Conservation (phyloP, 2,888 invertebrate genomes). For the Antheraea yamamai region DNA sequence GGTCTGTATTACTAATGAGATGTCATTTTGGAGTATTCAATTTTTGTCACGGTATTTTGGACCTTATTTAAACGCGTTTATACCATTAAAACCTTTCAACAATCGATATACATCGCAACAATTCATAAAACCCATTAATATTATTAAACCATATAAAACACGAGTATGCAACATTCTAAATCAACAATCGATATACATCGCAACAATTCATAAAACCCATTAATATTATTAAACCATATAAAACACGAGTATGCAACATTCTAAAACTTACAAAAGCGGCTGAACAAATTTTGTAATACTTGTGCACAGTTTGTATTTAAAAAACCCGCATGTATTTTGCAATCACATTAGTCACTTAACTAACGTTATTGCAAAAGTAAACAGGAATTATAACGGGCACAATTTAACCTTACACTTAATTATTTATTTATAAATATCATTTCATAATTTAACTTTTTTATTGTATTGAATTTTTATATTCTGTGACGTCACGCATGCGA, state of each 20-base stretch:
- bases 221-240: not conserved
- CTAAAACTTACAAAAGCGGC: not conserved
- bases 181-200: no score
- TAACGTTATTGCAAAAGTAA: slow-evolving; percentile 2
- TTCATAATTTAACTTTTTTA: not conserved
- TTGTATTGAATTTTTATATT: not conserved
- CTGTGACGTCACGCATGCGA: not conserved
- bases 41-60: not conserved
- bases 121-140: not conserved
- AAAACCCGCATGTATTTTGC: slow-evolving; percentile 2
- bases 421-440: not conserved
- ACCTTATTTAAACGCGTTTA: not conserved
- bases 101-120: no score
- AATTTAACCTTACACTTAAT: not conserved
- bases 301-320: slow-evolving; percentile 8
- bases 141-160: not conserved
- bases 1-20: slow-evolving; percentile 44
- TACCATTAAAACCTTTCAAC: not conserved
- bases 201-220: not conserved
- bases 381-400: not conserved
- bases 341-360: not conserved
- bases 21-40: not conserved
- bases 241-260: not conserved
- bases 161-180: not conserved
- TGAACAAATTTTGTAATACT: slow-evolving; percentile 6